Percentiles rank a stretch among this genome's conserved stretches.
These are phyloP conservation scores for Zygaena filipendulae DNA, from an alignment of 2,888 invertebrate genomes.

Conservation along the genomic window DNA sequence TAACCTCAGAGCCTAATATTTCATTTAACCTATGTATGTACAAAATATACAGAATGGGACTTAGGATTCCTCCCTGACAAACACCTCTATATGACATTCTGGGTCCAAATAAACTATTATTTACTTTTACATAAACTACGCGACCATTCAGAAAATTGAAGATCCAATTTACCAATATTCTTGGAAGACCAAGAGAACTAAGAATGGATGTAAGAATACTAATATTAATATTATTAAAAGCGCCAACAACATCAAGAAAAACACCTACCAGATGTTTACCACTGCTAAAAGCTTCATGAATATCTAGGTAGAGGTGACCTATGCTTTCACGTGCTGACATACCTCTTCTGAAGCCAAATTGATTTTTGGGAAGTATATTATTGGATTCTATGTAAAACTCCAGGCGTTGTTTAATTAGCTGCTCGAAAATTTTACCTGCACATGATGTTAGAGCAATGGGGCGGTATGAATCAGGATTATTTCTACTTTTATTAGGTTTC, in stretches of 20 bases:
- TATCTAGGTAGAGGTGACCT: constrained; percentile 6
- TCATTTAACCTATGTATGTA: constrained; percentile 11
- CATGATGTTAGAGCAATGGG: constrained; percentile 10
- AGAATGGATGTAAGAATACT: constrained; percentile 4
- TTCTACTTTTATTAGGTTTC: constrained; percentile 6
- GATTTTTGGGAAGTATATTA: constrained; percentile 9
- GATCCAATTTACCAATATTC: constrained; percentile 10
- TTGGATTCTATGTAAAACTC: constrained; percentile 9
- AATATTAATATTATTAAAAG: constrained; percentile 11
- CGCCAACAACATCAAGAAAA: constrained; percentile 11
- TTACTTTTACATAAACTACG: constrained; percentile 11
- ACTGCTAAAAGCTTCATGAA: constrained; percentile 1
- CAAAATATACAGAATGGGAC: constrained; percentile 10
- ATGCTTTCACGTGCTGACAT: constrained; percentile 2
- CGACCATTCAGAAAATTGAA: constrained; percentile 11
- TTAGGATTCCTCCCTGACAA: constrained; percentile 14
- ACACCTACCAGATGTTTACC: constrained; percentile 1
- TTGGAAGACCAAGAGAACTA: constrained; percentile 7
- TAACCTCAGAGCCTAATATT: constrained; percentile 9
- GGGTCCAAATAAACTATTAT: constrained; percentile 9
- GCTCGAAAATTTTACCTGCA: constrained; percentile 7
- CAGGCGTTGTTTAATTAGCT: constrained; percentile 7
- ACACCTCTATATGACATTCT: constrained; percentile 8
- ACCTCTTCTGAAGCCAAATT: no score
- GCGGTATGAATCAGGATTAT: constrained; percentile 7